phyloP scores from a whole-genome alignment of 2,797 vertebrate genomes.

The Pyrocephalus nanus region DNA sequence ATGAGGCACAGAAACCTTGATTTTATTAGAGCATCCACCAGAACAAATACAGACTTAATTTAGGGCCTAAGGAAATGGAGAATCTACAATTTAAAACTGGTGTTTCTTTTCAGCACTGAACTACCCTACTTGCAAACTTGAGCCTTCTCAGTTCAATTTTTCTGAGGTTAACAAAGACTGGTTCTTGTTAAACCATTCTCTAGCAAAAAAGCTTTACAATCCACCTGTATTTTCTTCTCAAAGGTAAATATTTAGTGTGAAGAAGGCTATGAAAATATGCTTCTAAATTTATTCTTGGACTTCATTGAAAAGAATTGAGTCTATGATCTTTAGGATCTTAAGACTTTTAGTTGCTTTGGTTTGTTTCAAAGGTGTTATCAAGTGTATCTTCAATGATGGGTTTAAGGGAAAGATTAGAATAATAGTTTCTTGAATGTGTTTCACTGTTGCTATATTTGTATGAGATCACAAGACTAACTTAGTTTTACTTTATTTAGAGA shows the following conservation, averaged over 20 bases:
- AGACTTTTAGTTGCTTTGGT: background rate
- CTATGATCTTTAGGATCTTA: background rate
- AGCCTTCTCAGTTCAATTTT: background rate
- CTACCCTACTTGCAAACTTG: background rate
- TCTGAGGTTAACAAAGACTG: background rate
- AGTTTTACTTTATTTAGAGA: background rate
- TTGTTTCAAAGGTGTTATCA: background rate
- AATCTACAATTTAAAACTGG: background rate
- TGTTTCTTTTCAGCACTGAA: background rate
- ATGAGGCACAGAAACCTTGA: background rate
- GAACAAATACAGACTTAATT: background rate
- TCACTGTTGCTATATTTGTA: background rate
- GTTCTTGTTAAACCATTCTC: background rate
- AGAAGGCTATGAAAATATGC: background rate
- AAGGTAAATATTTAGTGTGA: background rate
- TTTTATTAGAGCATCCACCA: background rate
- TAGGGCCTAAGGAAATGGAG: background rate
- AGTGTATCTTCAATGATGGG: background rate
- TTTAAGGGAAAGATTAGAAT: background rate
- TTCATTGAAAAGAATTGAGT: background rate
- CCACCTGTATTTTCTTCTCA: background rate
- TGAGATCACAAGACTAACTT: background rate
- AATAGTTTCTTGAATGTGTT: background rate
- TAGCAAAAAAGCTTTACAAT: background rate
- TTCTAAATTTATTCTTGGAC: background rate